phyloP scores from a whole-genome alignment of 2,797 vertebrate species.

The Notamacropus eugenii region DNA sequence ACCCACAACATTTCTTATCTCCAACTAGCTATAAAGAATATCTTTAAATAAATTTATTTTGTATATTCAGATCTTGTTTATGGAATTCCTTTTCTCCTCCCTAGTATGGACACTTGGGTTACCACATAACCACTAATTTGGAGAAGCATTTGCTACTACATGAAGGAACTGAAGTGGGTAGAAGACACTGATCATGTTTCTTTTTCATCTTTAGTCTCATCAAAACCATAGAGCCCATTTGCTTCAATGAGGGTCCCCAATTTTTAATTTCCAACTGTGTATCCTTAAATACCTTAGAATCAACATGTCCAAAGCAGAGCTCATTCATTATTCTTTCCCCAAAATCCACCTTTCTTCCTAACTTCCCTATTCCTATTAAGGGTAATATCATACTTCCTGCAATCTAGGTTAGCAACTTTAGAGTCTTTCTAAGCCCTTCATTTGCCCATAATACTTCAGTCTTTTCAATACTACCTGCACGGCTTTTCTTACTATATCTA shows the following conservation, averaged over 20 bases:
- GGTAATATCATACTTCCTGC: neutral
- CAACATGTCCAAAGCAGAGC: neutral
- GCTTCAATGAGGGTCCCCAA: too few species aligned
- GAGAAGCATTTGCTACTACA: neutral
- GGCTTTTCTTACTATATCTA: neutral
- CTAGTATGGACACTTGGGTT: neutral
- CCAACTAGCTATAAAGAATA: neutral
- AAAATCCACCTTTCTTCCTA: neutral
- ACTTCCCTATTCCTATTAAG: neutral
- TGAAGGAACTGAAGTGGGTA: neutral
- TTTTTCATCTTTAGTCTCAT: neutral
- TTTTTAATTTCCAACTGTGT: neutral
- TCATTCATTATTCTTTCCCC: neutral
- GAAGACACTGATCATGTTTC: neutral
- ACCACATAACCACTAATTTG: neutral
- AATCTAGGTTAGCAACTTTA: neutral
- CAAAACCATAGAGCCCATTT: neutral
- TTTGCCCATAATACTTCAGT: neutral
- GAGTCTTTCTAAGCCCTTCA: neutral
- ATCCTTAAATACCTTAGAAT: neutral
- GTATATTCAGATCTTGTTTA: neutral
- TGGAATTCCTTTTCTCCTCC: neutral
- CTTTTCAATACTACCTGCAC: neutral
- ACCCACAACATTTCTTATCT: neutral
- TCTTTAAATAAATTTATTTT: neutral